Conservation (phyloP, 2,797 vertebrate species). For the Babyrousa celebensis region DNA sequence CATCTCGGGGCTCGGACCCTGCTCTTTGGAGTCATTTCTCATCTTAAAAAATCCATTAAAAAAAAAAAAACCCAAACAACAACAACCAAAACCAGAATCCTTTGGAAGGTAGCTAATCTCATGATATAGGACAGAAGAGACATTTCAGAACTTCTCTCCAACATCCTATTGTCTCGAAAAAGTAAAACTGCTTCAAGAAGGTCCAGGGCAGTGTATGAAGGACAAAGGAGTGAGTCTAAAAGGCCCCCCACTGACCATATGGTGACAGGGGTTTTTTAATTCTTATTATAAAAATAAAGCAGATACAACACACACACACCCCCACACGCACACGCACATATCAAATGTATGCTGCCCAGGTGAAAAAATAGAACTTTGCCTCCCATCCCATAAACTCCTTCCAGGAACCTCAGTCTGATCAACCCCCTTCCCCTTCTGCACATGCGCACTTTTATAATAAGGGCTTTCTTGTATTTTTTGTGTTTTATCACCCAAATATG, state of each 20-base stretch:
- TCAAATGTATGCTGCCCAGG: neutral
- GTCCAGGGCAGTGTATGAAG: neutral
- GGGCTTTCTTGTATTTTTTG: neutral
- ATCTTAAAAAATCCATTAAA: neutral
- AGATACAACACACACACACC: neutral
- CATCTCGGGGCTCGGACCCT: neutral
- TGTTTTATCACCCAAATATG: neutral
- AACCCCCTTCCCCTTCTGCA: neutral
- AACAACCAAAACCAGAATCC: neutral
- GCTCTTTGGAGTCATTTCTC: neutral
- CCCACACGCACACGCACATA: neutral
- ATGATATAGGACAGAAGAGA: neutral
- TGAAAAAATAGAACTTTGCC: neutral
- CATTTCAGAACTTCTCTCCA: conserved; percentile 14
- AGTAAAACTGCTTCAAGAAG: conserved; percentile 36
- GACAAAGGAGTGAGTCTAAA: neutral
- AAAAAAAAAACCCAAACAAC: neutral
- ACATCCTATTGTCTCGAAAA: conserved; percentile 12
- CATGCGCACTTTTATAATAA: neutral
- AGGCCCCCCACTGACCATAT: neutral
- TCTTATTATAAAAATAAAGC: conserved; percentile 33
- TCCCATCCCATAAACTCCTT: neutral
- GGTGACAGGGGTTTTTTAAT: neutral
- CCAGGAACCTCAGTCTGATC: neutral
- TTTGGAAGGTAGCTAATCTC: neutral